Base-by-base conservation (phyloP, 2,797 vertebrate genomes). In the Hoplostethus mediterraneus region DNA sequence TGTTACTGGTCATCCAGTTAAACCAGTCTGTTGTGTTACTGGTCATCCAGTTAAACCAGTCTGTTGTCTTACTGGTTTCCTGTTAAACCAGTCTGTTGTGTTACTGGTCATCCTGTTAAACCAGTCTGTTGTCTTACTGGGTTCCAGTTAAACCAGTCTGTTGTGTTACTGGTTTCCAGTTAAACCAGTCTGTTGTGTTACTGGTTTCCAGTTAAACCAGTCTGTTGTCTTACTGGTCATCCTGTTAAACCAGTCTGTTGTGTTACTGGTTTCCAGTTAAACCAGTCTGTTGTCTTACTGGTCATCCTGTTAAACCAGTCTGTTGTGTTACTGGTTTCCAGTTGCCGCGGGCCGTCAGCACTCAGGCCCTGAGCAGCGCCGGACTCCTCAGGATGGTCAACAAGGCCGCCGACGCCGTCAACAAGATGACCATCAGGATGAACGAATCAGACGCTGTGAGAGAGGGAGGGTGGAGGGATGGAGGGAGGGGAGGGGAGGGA, bases 351-450 rank as follows among this genome's bases (percentile, higher is more conserved):
- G 97, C 98, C 36, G 96, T 99, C 96, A 98, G 95, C 94, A 99
- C 98, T 72, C 97, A 99, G 87, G 98, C 98, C 87, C 96, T 99
- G 94, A 99, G 97, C 89, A 97, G 98, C 88, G 98, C 97, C 42
- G 98, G 97, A 90, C 95, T 99, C 93, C 96, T 99, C 91, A 96
- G 97, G 88, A 99, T 99, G 97, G 97, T 99, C 90, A 99, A 98
- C 96, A 99, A 98, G 91, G 98, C 97, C 54, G 97, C 98, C 2
- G 97, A 99, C 69, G 97, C 98, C 94, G 98, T 99, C 96, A 99
- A 98, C 96, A 98, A 98, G 95, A 99, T 99, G 97, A 99, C 97
- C 95, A 98, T 98, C 96, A 99, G 97, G 96, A 99, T 99, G 97
- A 98, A 98, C 95, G 97, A 99, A 96, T 97, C 97, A 28, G 98